Base-by-base conservation (phyloP, 2,797 vertebrate genomes). In the Prunella strophiata region DNA sequence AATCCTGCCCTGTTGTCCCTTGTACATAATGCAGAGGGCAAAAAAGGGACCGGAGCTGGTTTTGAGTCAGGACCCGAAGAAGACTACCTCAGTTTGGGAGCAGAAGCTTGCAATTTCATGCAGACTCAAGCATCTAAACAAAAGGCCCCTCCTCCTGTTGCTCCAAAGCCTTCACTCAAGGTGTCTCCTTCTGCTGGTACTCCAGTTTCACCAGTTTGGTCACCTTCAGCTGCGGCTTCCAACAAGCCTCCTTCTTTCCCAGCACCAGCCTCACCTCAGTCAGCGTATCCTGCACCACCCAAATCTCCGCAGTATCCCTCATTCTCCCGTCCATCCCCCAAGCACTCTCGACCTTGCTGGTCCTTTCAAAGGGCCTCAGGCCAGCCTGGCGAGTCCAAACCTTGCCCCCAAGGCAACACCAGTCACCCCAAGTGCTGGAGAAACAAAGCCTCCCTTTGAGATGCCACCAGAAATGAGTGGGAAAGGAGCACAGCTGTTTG, bases 81-180 rank as follows among this genome's bases (percentile, higher is more conserved):
- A 97, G 99, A 99, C 98, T 99, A 99, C 98, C 99, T 99, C 91
- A 99, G 99, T 81, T 97, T 99, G 77, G 99, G 99, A 50, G 99
- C 99, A 55, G 99, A 99, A 98, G 99, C 99, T 91, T 99, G 99
- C 93, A 99, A 99, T 97, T 99, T 99, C 95, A 98, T 99, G 97
- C 99, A 99, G 87, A 96, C 98, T 71, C 91, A 98, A 86, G 93
- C 97, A 61, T 93, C 98, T 59, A 99, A 99, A 95, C 98, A 98
- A 73, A 99, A 99, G 97, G 98, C 97, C 68, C 99, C 99, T 83
- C 99, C 99, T 71, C 99, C 99, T 43, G 99, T 99, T 47, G 99
- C 99, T 91, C 99, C 99, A 32, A 99, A 99, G 83, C 99, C 99
- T 59, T 92, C 98, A 25, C 98, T 99, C 95, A 98, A 97, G 88